Evolutionary conservation across 1,140 invertebrate species (phyloP), one percentile per base, ranked within the genome.

Genomic region (Cotesia typhae): DNA sequence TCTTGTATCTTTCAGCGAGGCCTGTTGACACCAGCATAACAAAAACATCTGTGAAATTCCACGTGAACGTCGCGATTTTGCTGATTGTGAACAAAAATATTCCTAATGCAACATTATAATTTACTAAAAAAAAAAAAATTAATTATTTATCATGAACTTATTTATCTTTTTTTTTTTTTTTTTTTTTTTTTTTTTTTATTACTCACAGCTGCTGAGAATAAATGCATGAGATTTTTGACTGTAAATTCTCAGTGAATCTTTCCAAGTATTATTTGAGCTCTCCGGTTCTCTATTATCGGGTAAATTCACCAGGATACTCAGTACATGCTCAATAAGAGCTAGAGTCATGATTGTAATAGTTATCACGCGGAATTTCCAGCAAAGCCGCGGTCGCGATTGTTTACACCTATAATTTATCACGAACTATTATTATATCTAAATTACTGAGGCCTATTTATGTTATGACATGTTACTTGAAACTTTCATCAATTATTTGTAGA

Each of bases 41-140:
- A 59, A 92, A 92, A 0, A 92, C 77, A 75, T 92, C 91, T 12
- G 89, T 91, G 61, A 90, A 92, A 75, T 90, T 92, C 91, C 91
- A 92, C 0, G 90, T 87, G 28, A 92, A 90, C 0, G 92, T 93
- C 5, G 90, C 89, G 4, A 92, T 65, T 73, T 91, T 89, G 79
- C 91, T 92, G 2, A 90, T 59, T 5, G 90, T 60, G 53, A 85
- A 82, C 28, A 85, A 76, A 72, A 83, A 83, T 59, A 85, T 71
- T 67, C 86, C 83, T 10, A 85, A 60, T 3, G 78, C 66, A 28
- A 85, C 76, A 68, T 82, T 83, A 70, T 87, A 83, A n/a, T 80
- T 47, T 20, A 82, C 87, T 88, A 47, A 9, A 47, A 47, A 47
- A 9, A 47, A 47, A 47, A 9, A 72, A 65, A 65, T 73, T n/a